phyloP scores from a whole-genome alignment of 2,113 vertebrate species.

The Cyanistes caeruleus region DNA sequence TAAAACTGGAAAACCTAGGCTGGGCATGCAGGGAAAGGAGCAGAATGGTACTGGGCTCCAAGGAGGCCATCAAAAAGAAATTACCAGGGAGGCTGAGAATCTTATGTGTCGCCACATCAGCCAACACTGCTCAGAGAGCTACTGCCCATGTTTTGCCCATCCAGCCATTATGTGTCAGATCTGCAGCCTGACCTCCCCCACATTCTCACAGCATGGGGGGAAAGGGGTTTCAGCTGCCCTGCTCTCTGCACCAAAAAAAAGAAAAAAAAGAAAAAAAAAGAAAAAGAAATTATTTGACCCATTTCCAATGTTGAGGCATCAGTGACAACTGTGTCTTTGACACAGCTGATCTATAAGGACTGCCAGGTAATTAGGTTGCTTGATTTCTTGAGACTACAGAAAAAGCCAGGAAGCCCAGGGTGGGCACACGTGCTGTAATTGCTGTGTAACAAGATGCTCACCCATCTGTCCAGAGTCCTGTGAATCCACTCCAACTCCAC shows the following conservation, averaged over 20 bases:
- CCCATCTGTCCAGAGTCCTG: neutral
- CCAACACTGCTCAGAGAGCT: neutral
- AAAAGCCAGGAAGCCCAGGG: neutral
- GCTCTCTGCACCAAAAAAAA: neutral
- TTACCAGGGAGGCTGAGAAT: neutral
- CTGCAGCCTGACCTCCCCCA: neutral
- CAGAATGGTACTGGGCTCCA: neutral
- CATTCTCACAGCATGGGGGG: rapidly evolving
- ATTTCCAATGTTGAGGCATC: neutral
- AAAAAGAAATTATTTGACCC: neutral
- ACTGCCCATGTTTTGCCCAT: neutral
- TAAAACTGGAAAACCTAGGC: neutral
- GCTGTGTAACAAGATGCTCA: neutral
- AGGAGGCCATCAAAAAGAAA: neutral
- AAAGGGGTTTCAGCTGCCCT: neutral
- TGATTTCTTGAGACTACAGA: neutral
- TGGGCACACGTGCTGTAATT: rapidly evolving
- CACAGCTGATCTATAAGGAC: neutral
- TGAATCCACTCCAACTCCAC: neutral
- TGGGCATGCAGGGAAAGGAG: neutral
- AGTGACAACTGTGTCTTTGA: neutral
- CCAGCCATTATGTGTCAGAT: neutral
- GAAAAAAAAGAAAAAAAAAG: neutral
- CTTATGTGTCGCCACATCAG: neutral
- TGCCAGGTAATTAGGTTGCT: neutral